Evolutionary conservation across 2,113 vertebrate genomes (phyloP).

Genomic region (Triplophysa tibetana): DNA sequence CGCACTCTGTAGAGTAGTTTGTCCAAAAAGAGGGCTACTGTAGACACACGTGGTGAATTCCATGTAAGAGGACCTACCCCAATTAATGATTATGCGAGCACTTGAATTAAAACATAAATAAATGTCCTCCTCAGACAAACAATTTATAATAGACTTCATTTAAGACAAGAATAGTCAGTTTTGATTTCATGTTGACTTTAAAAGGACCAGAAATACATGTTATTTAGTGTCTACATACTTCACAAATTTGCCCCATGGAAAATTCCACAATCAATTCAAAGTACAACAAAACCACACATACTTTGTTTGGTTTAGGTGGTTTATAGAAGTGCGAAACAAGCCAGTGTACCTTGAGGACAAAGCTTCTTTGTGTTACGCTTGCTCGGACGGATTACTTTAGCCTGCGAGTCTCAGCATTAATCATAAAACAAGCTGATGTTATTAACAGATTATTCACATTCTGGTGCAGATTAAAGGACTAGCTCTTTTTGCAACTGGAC

Average conservation of each 20-base stretch:
- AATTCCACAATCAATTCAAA: background rate
- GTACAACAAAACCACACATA: conserved; percentile 45
- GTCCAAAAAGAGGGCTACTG: too few relatives aligned
- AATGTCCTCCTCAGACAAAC: too few relatives aligned
- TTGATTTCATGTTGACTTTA: too few relatives aligned
- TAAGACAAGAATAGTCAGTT: too few relatives aligned
- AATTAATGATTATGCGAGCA: too few relatives aligned
- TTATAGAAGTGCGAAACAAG: conserved; percentile 40
- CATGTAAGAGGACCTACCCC: too few relatives aligned
- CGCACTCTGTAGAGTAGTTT: too few relatives aligned
- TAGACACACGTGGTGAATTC: too few relatives aligned
- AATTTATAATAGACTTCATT: too few relatives aligned
- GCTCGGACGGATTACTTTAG: conserved; percentile 51
- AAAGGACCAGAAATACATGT: too few relatives aligned
- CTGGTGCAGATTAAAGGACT: conserved; percentile 75
- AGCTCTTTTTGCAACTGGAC: conserved; percentile 44
- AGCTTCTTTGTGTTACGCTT: conserved; percentile 61
- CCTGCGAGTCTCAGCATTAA: conserved; percentile 60
- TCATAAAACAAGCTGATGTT: conserved; percentile 70
- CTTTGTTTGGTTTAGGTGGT: conserved; percentile 49
- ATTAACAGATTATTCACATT: conserved; percentile 79
- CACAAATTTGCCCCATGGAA: background rate
- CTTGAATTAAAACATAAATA: too few relatives aligned
- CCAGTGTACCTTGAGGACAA: conserved; percentile 57
- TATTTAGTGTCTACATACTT: too few relatives aligned